A percentile compares a stretch with the other conserved stretches of the same genome.
Evolutionary conservation across 1,140 invertebrate species (phyloP).

Genomic region (Hyphantria cunea): DNA sequence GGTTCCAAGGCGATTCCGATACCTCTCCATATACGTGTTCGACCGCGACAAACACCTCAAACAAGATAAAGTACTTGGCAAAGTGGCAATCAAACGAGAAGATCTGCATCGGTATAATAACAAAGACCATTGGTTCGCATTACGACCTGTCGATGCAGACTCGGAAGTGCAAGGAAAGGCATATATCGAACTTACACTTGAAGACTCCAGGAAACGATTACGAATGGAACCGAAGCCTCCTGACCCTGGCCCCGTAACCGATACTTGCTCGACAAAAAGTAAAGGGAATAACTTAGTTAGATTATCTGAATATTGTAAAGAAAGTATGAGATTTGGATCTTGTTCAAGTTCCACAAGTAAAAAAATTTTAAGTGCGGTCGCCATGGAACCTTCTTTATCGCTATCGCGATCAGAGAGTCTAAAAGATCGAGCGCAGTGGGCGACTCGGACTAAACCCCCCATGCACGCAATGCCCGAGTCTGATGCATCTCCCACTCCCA

Average conservation of each 20-base stretch:
- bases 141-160: slow-evolving; percentile 92
- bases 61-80: slow-evolving; percentile 93
- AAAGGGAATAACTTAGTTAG: slow-evolving; percentile 71
- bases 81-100: slow-evolving; percentile 93
- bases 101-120: slow-evolving; percentile 93
- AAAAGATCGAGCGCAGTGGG: slow-evolving; percentile 72
- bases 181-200: slow-evolving; percentile 86
- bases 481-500: slow-evolving; percentile 67
- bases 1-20: slow-evolving; percentile 93
- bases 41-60: slow-evolving; percentile 91
- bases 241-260: slow-evolving; percentile 57
- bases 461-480: slow-evolving; percentile 71
- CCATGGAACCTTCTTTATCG: slow-evolving; percentile 63
- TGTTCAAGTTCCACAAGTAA: slow-evolving; percentile 78
- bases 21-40: slow-evolving; percentile 93
- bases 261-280: slow-evolving; percentile 60
- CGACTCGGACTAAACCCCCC: slow-evolving; percentile 59
- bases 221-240: slow-evolving; percentile 71
- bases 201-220: slow-evolving; percentile 69
- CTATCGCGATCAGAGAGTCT: slow-evolving; percentile 74
- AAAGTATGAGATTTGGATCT: slow-evolving; percentile 74
- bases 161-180: slow-evolving; percentile 94
- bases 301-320: slow-evolving; percentile 75
- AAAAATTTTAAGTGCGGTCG: slow-evolving; percentile 63
- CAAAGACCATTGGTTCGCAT: slow-evolving; percentile 95